Percentiles rank a stretch among this genome's conserved stretches.
These are phyloP conservation scores for Sarcophaga peregrina DNA, from an alignment of 1,140 invertebrate species.

Conservation along the genomic window DNA sequence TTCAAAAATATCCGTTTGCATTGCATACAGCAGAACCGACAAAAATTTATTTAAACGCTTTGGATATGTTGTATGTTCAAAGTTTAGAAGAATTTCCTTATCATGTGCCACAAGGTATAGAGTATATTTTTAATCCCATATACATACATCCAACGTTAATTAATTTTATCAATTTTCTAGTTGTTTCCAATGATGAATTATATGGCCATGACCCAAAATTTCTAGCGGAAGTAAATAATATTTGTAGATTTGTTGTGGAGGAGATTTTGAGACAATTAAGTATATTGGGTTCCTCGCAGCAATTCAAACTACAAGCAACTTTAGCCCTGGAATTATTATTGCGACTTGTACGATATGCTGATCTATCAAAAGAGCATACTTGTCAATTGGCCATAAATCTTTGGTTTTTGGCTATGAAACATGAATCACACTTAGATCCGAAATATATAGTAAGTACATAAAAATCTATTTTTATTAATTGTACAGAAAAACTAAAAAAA, in stretches of 20 bases:
- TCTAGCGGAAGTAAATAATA: constrained; percentile 81
- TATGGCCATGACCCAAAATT: constrained; percentile 92
- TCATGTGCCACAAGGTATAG: constrained; percentile 59
- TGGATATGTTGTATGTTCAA: constrained; percentile 63
- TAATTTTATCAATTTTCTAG: constrained; percentile 57
- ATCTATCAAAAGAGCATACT: constrained; percentile 73
- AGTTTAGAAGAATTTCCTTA: constrained; percentile 62
- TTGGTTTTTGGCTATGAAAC: constrained; percentile 80
- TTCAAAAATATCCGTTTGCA: constrained; percentile 78
- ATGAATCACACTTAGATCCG: constrained; percentile 62
- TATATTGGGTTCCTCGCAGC: constrained; percentile 70
- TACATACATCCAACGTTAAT: background rate
- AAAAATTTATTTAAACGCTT: constrained; percentile 72
- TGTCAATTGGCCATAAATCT: constrained; percentile 78
- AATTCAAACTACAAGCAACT: constrained; percentile 74
- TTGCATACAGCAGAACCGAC: constrained; percentile 69
- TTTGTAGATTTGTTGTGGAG: constrained; percentile 81
- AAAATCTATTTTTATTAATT: constrained; percentile 42
- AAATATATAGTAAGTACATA: constrained; percentile 57
- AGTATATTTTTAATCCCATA: constrained; percentile 5
- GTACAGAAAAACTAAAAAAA: background rate
- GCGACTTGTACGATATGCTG: constrained; percentile 76
- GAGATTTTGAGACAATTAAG: constrained; percentile 82
- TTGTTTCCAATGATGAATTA: constrained; percentile 93
- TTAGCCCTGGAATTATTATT: constrained; percentile 81